Percentiles rank a stretch among this genome's conserved stretches.
Conservation (phyloP, 2,113 vertebrate species). For the Cisticola juncidis region DNA sequence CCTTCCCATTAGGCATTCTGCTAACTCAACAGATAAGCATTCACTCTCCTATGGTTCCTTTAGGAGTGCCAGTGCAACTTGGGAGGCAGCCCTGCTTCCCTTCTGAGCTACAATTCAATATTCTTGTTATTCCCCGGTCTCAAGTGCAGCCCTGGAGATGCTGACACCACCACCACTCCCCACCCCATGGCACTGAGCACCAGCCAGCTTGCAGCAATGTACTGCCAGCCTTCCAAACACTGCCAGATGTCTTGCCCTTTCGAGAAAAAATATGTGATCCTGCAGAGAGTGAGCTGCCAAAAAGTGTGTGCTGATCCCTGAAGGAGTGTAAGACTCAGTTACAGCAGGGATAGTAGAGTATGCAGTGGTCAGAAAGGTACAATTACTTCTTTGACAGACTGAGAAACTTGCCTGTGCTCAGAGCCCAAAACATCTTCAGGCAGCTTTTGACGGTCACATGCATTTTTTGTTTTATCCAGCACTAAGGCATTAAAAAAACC, state of each 20-base stretch:
- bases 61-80: not conserved
- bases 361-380: not conserved
- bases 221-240: not conserved
- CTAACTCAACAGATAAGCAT: not conserved
- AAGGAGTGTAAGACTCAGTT: not conserved
- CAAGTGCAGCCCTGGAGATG: not conserved
- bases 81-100: not conserved
- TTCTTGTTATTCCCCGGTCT: rapidly evolving
- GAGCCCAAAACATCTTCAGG: not conserved
- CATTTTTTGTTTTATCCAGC: not conserved
- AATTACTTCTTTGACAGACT: not conserved
- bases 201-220: not conserved
- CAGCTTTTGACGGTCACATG: not conserved
- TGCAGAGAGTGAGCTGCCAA: not conserved
- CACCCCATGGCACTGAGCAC: not conserved
- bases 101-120: not conserved
- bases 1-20: slow-evolving; percentile 6
- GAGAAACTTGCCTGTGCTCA: not conserved
- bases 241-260: not conserved
- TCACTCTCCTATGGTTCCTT: not conserved
- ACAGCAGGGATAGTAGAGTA: not conserved
- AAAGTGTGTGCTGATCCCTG: not conserved
- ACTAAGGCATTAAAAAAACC: not conserved
- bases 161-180: not conserved
- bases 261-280: not conserved